Evolutionary conservation across 2,797 vertebrate species (phyloP).

Genomic region (Octomys mimax): DNA sequence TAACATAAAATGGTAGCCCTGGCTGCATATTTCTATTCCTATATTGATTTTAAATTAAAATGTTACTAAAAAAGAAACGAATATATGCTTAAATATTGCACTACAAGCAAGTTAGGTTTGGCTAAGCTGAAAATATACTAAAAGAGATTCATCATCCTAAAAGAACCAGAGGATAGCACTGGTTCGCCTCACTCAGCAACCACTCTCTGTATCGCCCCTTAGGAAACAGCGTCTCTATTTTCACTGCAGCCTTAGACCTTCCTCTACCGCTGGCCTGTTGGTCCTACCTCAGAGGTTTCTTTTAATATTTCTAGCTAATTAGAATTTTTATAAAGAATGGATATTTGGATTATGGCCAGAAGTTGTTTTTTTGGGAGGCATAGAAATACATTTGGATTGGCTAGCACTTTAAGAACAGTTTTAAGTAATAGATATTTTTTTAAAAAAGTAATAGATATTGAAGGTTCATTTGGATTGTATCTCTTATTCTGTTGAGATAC

Average conservation of each 20-base stretch:
- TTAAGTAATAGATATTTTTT: slow-evolving; percentile 32
- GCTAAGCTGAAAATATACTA: slow-evolving; percentile 40
- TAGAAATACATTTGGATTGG: not conserved
- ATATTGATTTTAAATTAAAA: too few species aligned
- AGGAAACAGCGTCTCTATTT: not conserved
- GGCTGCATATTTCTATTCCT: not conserved
- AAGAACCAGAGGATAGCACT: not conserved
- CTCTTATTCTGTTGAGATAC: slow-evolving; percentile 37
- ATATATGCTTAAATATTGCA: not conserved
- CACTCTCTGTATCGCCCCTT: not conserved
- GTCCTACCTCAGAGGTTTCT: not conserved
- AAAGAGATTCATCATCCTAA: slow-evolving; percentile 36
- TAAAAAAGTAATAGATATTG: not conserved
- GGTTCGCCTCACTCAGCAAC: not conserved
- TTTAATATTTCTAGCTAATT: not conserved
- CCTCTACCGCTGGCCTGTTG: not conserved
- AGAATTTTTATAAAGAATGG: not conserved
- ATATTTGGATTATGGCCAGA: slow-evolving; percentile 40
- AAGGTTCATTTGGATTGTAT: slow-evolving; percentile 30
- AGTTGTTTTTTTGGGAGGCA: slow-evolving; percentile 24
- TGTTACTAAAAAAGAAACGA: not conserved
- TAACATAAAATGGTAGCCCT: not conserved
- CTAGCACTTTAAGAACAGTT: slow-evolving; percentile 42
- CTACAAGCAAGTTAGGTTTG: too few species aligned
- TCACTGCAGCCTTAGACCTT: not conserved